Conservation (phyloP, 2,113 vertebrate species). For the Spheniscus mendiculus region DNA sequence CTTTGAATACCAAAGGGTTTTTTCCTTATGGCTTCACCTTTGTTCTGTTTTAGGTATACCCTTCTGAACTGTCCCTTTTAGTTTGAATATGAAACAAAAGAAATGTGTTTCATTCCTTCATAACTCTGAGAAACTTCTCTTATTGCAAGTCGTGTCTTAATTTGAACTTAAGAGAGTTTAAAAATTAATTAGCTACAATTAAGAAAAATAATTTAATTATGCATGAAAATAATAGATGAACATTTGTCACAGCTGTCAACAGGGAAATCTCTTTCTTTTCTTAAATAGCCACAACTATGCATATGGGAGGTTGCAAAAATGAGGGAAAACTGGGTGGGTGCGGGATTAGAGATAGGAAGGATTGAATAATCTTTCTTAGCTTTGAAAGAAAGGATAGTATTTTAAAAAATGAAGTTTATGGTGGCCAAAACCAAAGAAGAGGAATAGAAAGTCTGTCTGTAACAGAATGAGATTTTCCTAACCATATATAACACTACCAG, state of each 20-base stretch:
- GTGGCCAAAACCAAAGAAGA: neutral
- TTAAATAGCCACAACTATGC: neutral
- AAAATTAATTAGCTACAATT: constrained; percentile 23
- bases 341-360: neutral
- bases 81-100: neutral
- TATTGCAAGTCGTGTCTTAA: neutral
- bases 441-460: neutral
- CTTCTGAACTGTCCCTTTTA: neutral
- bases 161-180: neutral
- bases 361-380: neutral
- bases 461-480: neutral
- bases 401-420: neutral
- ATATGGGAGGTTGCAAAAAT: neutral
- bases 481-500: neutral
- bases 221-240: neutral
- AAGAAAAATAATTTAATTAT: constrained; percentile 29
- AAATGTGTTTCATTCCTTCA: neutral
- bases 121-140: neutral
- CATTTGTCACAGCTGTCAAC: constrained; percentile 16
- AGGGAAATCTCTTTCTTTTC: neutral
- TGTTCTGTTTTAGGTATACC: neutral
- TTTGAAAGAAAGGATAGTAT: neutral
- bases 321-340: neutral
- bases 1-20: neutral
- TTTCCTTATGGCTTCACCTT: neutral